These are phyloP conservation scores for Epirrita christyi DNA, from an alignment of 2,888 invertebrate genomes.

Conservation along the genomic window DNA sequence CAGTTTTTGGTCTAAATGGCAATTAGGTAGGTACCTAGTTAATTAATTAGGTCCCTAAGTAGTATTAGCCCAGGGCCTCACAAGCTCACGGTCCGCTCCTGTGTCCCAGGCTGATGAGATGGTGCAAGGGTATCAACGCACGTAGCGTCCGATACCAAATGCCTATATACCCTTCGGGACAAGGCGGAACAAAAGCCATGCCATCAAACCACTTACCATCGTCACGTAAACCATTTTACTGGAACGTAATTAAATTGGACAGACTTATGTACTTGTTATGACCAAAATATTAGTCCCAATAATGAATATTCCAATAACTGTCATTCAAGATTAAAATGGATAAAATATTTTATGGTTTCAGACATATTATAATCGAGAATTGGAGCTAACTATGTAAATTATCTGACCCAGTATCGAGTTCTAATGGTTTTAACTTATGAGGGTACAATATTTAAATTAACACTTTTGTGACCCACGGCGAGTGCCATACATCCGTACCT, in stretches of 20 bases:
- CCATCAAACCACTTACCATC: background rate
- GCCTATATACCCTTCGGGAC: too few relatives aligned
- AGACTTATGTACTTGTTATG: slow-evolving; percentile 2
- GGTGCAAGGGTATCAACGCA: too few relatives aligned
- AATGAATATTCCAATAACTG: slow-evolving; percentile 10
- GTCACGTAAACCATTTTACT: too few relatives aligned
- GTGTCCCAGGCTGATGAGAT: too few relatives aligned
- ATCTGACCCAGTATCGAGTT: slow-evolving; percentile 20
- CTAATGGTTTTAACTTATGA: slow-evolving; percentile 19
- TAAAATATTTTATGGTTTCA: slow-evolving; percentile 1
- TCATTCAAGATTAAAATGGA: slow-evolving; percentile 3
- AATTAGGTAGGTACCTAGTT: too few relatives aligned
- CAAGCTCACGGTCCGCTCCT: too few relatives aligned
- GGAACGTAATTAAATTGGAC: slow-evolving; percentile 2
- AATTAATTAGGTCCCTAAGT: too few relatives aligned
- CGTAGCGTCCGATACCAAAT: too few relatives aligned
- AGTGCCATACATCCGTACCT: background rate
- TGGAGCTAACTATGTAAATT: slow-evolving; percentile 22
- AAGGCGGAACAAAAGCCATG: too few relatives aligned
- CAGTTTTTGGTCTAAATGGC: too few relatives aligned
- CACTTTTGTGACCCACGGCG: slow-evolving; percentile 19
- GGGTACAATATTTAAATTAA: slow-evolving; percentile 13
- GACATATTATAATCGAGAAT: slow-evolving; percentile 2
- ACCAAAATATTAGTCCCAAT: slow-evolving; percentile 5
- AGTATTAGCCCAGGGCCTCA: too few relatives aligned